Evolutionary conservation across 2,888 invertebrate genomes (phyloP), one percentile per base, ranked within the genome.

Genomic region (Polyommatus iphigenia): DNA sequence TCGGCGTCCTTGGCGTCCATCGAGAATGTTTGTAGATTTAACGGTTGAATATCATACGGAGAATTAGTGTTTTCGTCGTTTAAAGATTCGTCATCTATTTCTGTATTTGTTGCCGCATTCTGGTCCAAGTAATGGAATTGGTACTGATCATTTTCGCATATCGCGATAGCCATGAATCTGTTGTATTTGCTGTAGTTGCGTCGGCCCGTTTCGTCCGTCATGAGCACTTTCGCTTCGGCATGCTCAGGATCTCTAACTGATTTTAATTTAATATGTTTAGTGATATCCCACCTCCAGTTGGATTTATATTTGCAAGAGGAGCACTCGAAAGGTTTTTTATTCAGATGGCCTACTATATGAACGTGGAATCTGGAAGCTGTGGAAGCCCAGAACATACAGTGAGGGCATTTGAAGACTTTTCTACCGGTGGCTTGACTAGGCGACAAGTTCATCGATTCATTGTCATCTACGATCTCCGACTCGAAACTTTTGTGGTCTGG

Each of bases 271-370:
- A 99, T 98, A 89, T 99, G 99, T 89, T 99, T 98, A 41, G 98
- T 98, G 80, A 99, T 98, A 91, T 99, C 99, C 98, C 98, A 99
- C 81, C 98, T 96, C 98, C 99, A 99, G 88, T 99, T 99, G 46
- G 98, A 98, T 83, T 98, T 96, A 87, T 98, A 98, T 78, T 97
- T 97, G 92, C 99, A 99, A 20, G 98, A 94, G 0, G 99, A 98
- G 91, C 99, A 99, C 90, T 98, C 98, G 89, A 98, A 99, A 0
- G 99, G 99, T 87, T 98, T 98, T 87, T 97, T 97, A 89, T 98
- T 98, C 82, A 98, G 94, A 90, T 98, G 98, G 1, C 98, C 98
- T 15, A 98, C 98, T 83, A 98, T 98, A 89, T 98, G 98, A 5
- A 98, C 98, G 89, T 98, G 98, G 89, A 98, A 98, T 80, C 98